Evolutionary conservation across 2,888 invertebrate genomes (phyloP), one percentile per base, ranked within the genome.

Genomic region (Chalcis sispes): DNA sequence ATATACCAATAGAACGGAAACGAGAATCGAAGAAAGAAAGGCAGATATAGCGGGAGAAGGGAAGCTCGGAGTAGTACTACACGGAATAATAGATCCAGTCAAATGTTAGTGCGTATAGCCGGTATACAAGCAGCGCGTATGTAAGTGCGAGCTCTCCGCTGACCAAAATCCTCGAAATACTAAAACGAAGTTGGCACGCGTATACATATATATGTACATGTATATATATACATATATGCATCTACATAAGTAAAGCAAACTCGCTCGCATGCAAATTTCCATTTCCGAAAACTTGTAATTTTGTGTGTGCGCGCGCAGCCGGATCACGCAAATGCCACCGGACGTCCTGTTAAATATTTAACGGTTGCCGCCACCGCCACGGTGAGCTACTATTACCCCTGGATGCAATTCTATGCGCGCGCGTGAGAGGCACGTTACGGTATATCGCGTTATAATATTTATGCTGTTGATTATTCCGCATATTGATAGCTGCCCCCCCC

Each of bases 301-400:
- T 79, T 70, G 79, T 23, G 20, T 20, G 20, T 15, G n/a, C 18
- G 79, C 27, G 32, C 42, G 59, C 32, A 20, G 64, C 4, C 71
- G 50, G 32, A 59, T 69, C 59, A 59, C 48, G 69, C 69, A 27
- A 69, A 40, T 56, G 25, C 78, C 78, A 75, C 78, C 75, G 75
- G 75, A 79, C 71, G 69, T 78, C 79, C 82, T 83, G 82, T 82
- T 83, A 81, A 83, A 83, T 83, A 83, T 83, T 83, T 82, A 72
- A 72, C 72, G 64, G 46, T 1, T 15, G 13, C 15, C 29, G 4
- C 4, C 46, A 10, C 32, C n/a, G 13, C 29, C 15, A 54, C 5
- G 27, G 13, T 15, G 7, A 13, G 40, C 8, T 42, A 18, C n/a
- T 67, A 36, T 7, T 23, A 29, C 25, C 25, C n/a, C n/a, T n/a